phyloP scores from a whole-genome alignment of 2,888 invertebrate species.

The Thymelicus lineola region DNA sequence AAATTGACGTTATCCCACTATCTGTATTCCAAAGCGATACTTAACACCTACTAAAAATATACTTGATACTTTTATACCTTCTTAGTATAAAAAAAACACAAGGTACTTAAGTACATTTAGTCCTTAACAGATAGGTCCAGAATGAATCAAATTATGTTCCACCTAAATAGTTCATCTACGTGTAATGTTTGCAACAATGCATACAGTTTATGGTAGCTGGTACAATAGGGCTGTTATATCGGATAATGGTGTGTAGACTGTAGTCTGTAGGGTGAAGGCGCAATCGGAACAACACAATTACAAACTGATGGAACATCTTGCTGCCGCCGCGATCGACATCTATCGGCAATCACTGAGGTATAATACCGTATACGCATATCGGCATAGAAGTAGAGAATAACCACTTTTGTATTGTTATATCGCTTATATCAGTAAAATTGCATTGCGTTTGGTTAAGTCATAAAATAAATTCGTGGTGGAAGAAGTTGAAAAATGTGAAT shows the following conservation, averaged over 20 bases:
- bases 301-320: conserved; percentile 73
- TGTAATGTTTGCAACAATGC: neutral
- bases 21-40: too few relatives aligned
- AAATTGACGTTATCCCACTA: too few relatives aligned
- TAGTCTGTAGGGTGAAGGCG: conserved; percentile 1
- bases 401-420: neutral
- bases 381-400: neutral
- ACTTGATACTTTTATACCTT: too few relatives aligned
- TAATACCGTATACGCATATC: too few relatives aligned
- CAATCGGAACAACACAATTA: conserved; percentile 77
- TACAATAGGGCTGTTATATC: conserved; percentile 13
- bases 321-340: conserved; percentile 47
- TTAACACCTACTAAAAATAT: too few relatives aligned
- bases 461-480: too few relatives aligned
- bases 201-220: neutral
- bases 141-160: too few relatives aligned
- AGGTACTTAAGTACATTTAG: too few relatives aligned
- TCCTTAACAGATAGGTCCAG: too few relatives aligned
- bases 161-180: neutral
- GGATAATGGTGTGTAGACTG: conserved; percentile 9
- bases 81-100: too few relatives aligned
- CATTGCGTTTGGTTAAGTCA: too few relatives aligned
- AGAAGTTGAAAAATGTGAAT: too few relatives aligned
- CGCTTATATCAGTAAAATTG: neutral
- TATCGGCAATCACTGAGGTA: conserved; percentile 40